A percentile compares a stretch with the other conserved stretches of the same genome.
These are phyloP conservation scores for Bufo bufo DNA, from an alignment of 2,113 vertebrate genomes.

Conservation along the genomic window DNA sequence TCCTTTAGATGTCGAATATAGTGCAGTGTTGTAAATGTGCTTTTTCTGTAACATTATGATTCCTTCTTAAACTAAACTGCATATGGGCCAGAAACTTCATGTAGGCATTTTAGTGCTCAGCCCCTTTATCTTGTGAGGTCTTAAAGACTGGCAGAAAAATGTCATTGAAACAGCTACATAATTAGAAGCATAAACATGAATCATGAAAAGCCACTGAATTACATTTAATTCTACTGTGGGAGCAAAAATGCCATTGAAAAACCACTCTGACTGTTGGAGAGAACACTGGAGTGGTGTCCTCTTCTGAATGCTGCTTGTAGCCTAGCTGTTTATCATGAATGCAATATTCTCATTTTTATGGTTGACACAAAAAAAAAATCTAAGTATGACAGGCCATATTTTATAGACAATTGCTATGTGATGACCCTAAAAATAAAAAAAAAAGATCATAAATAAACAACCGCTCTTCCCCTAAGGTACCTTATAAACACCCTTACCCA, in stretches of 20 bases:
- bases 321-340: background rate
- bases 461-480: background rate
- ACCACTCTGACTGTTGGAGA: background rate
- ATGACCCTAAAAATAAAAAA: too few relatives aligned
- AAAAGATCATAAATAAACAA: background rate
- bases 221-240: constrained; percentile 13
- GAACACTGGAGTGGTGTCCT: background rate
- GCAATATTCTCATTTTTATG: too few relatives aligned
- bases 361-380: too few relatives aligned
- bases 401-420: background rate
- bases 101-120: constrained; percentile 9
- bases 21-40: background rate
- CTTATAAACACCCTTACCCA: background rate
- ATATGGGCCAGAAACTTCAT: background rate
- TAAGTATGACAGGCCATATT: background rate
- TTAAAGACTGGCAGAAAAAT: constrained; percentile 3
- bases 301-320: background rate
- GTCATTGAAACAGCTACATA: constrained; percentile 19
- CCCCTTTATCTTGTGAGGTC: constrained; percentile 32
- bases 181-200: constrained; percentile 30
- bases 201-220: constrained; percentile 15
- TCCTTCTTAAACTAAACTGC: background rate
- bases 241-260: constrained; percentile 22
- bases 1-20: background rate
- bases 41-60: background rate